Evolutionary conservation across 2,797 vertebrate species (phyloP), one percentile per base, ranked within the genome.

Genomic region (Enteromius viviparus): DNA sequence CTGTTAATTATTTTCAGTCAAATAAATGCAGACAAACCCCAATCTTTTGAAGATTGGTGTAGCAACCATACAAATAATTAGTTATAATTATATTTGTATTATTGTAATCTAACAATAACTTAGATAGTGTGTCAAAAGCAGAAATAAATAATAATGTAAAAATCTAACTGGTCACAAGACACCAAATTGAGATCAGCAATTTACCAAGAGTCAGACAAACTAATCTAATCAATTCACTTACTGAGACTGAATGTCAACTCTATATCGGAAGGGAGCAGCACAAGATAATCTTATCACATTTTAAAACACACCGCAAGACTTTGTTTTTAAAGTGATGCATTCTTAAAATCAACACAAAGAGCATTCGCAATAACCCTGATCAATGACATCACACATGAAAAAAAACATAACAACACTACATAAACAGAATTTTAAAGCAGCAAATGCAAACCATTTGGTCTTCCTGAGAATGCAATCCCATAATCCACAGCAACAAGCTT

Each of bases 221-320:
- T 53, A 66, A 68, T 51, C 58, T 65, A 55, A 76, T 76, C 80
- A 82, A 19, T 75, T 40, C 11, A 40, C 21, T 78, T 8, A 29
- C 42, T 29, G 32, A 49, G 37, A 51, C 9, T 23, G 14, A 60
- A 55, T 3, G 17, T 71, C 17, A 76, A 26, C 32, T 10, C 10
- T 11, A 76, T 45, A 58, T 42, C 11, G 1, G 14, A 65, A 75
- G 21, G 42, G 15, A 76, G 15, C n/a, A 76, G 15, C 47, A 76
- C 32, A 12, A 32, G 34, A 82, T 76, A 76, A 68, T 21, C 72
- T 68, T 82, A 76, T 76, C 71, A 82, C 64, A 21, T 64, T 64
- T 37, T 12, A 58, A 37, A 64, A 74, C 66, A 70, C 51, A 70
- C 66, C 5, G 32, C 9, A 32, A 64, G 23, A 80, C 58, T 79